These are phyloP conservation scores for Microcebus ravelobensis DNA, from an alignment of 2,113 vertebrate species.

Conservation along the genomic window DNA sequence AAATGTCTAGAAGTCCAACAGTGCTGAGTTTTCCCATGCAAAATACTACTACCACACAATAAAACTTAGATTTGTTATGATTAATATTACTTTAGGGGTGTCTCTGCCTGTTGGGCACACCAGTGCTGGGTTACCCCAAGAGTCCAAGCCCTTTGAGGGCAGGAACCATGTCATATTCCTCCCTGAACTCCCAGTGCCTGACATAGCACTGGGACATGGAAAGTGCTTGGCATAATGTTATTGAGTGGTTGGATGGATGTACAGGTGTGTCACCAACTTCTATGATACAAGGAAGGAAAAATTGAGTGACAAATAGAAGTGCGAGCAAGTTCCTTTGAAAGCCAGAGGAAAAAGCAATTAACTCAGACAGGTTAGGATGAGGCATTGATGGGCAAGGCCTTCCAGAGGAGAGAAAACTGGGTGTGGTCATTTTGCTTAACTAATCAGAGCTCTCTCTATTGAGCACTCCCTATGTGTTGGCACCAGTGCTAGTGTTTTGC, in stretches of 20 bases:
- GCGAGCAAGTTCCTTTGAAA: constrained; percentile 2
- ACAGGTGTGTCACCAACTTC: constrained; percentile 15
- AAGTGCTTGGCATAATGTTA: neutral
- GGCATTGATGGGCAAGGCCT: neutral
- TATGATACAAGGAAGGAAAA: constrained; percentile 7
- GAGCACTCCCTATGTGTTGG: neutral
- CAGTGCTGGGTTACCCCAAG: neutral
- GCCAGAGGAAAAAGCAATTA: neutral
- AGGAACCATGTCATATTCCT: neutral
- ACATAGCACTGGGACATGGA: neutral
- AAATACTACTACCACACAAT: neutral
- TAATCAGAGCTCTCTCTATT: constrained; percentile 25
- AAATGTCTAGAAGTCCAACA: constrained; percentile 19
- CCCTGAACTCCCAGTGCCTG: neutral
- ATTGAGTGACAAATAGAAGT: constrained; percentile 12
- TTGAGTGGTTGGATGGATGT: neutral
- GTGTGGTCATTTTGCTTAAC: neutral
- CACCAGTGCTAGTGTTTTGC: neutral
- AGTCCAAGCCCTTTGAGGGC: neutral
- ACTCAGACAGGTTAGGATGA: neutral
- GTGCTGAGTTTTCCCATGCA: neutral
- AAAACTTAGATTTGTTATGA: neutral
- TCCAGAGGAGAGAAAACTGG: neutral
- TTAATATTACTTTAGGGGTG: neutral
- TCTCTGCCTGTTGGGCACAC: neutral